A percentile compares a stretch with the other conserved stretches of the same genome.
These are phyloP conservation scores for Emmelina monodactyla DNA, from an alignment of 2,888 invertebrate genomes.

Conservation along the genomic window DNA sequence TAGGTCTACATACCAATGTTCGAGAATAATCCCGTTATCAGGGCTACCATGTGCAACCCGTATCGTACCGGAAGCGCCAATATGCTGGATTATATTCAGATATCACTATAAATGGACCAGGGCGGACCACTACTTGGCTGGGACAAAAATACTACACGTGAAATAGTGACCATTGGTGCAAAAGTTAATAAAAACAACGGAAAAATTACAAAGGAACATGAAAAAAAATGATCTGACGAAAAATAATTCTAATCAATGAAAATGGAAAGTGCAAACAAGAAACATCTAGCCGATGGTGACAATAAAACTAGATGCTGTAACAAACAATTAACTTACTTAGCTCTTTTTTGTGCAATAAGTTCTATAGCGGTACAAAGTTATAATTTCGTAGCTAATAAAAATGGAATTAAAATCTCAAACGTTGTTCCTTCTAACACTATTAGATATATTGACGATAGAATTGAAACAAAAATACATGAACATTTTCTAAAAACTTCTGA, in stretches of 20 bases:
- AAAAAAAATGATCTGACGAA: conserved; percentile 11
- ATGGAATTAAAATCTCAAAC: background rate
- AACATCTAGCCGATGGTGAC: too few species aligned
- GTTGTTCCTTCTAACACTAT: too few species aligned
- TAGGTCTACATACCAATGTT: too few species aligned
- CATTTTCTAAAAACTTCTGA: conserved; percentile 28
- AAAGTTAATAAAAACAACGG: too few species aligned
- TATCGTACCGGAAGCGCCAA: conserved; percentile 48
- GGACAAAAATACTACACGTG: background rate
- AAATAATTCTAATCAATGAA: too few species aligned
- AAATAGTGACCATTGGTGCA: too few species aligned
- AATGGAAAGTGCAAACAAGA: too few species aligned
- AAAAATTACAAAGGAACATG: too few species aligned
- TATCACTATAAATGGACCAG: too few species aligned
- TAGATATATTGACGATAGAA: conserved; percentile 27
- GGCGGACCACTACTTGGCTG: conserved; percentile 17
- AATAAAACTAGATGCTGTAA: conserved; percentile 32
- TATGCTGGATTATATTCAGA: conserved; percentile 45
- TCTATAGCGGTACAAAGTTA: conserved; percentile 45
- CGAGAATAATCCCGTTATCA: too few species aligned
- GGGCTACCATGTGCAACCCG: conserved; percentile 50
- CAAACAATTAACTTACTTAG: conserved; percentile 38
- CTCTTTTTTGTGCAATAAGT: conserved; percentile 38
- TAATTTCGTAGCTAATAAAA: conserved; percentile 31
- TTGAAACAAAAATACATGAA: conserved; percentile 36